These are phyloP conservation scores for Euzophera pinguis DNA, from an alignment of 2,888 invertebrate species.

Conservation along the genomic window DNA sequence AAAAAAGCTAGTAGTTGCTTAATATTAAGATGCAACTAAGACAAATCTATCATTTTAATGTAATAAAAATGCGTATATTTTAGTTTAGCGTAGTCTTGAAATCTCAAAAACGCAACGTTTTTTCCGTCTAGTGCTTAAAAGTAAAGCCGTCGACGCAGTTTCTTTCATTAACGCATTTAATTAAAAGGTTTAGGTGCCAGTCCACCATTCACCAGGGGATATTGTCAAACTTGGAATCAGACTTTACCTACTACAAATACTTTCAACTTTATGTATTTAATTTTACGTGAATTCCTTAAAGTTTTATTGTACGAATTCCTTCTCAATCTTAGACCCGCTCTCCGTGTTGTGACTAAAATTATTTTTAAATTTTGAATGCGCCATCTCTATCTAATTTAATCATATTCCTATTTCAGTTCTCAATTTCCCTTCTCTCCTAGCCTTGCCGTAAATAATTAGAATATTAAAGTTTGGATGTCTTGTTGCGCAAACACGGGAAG, in stretches of 20 bases:
- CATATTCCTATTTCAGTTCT: too few species aligned
- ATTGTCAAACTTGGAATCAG: conserved; percentile 13
- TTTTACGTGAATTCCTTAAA: background rate
- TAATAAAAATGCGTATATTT: too few species aligned
- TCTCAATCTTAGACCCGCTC: background rate
- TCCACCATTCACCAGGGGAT: background rate
- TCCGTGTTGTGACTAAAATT: background rate
- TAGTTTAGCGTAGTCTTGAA: too few species aligned
- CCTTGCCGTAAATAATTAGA: too few species aligned
- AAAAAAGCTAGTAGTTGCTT: too few species aligned
- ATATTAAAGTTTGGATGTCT: too few species aligned
- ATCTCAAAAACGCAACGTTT: background rate
- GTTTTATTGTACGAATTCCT: background rate
- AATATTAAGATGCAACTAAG: too few species aligned
- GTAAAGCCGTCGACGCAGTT: conserved; percentile 20
- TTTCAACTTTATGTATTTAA: conserved; percentile 5
- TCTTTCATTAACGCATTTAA: conserved; percentile 33
- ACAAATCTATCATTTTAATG: too few species aligned
- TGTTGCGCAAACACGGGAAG: too few species aligned
- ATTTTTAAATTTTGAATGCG: too few species aligned
- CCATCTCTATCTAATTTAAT: too few species aligned
- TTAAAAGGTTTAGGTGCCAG: conserved; percentile 22
- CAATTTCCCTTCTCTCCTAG: too few species aligned
- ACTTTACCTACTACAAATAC: background rate
- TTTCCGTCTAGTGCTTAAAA: conserved; percentile 18